Conservation (phyloP, 2,888 invertebrate genomes). For the Caenorhabditis imperialis region DNA sequence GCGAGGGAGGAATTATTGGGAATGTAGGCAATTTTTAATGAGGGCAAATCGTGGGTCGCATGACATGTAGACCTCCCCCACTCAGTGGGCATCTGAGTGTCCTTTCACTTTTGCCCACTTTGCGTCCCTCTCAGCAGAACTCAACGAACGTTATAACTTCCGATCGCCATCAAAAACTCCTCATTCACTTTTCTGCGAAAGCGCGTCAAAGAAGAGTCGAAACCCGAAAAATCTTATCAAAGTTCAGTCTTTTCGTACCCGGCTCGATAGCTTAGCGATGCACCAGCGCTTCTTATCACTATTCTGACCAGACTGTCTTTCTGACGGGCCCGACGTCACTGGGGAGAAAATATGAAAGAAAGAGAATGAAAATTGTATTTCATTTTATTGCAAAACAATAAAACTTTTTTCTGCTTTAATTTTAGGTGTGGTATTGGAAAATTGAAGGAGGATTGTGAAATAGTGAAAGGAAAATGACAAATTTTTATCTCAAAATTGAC, state of each 20-base stretch:
- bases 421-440: too few species aligned
- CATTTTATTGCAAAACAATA: constrained; percentile 45
- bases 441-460: too few species aligned
- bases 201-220: not conserved
- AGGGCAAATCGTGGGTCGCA: too few species aligned
- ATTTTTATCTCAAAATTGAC: too few species aligned
- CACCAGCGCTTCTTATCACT: constrained; percentile 38
- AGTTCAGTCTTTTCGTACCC: constrained; percentile 29
- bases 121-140: constrained; percentile 12
- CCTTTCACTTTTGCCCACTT: not conserved
- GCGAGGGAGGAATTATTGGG: too few species aligned
- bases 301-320: constrained; percentile 43
- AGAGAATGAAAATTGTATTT: constrained; percentile 6
- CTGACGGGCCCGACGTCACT: constrained; percentile 27
- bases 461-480: too few species aligned
- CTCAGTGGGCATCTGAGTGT: not conserved
- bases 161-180: constrained; percentile 17
- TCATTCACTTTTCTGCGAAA: constrained; percentile 4
- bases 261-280: constrained; percentile 27
- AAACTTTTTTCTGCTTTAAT: too few species aligned
- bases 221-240: constrained; percentile 34
- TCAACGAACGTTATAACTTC: constrained; percentile 3
- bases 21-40: too few species aligned
- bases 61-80: not conserved
- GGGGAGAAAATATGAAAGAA: constrained; percentile 21